A percentile compares a stretch with the other conserved stretches of the same genome.
Conservation (phyloP, 2,113 vertebrate genomes). For the Agapornis roseicollis region DNA sequence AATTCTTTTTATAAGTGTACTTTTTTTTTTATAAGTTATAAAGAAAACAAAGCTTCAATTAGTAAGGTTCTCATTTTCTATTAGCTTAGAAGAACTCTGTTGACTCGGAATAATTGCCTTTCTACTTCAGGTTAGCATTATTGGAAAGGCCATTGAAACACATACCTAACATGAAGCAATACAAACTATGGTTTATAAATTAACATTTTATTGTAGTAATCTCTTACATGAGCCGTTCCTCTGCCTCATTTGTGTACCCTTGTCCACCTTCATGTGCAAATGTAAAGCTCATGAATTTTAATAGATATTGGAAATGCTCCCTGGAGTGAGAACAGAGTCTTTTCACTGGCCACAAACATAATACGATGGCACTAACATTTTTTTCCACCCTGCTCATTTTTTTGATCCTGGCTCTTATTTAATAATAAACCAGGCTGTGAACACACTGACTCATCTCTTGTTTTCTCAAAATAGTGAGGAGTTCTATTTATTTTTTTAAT, state of each 20-base stretch:
- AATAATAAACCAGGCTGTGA: conserved; percentile 54
- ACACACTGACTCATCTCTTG: conserved; percentile 54
- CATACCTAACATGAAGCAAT: not conserved
- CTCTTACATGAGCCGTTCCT: not conserved
- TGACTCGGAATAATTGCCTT: not conserved
- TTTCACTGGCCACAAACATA: not conserved
- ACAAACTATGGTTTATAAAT: not conserved
- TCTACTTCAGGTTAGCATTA: not conserved
- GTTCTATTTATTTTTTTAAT: conserved; percentile 66
- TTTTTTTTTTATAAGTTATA: not conserved
- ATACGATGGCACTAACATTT: not conserved
- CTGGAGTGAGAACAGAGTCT: not conserved
- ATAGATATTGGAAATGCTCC: conserved; percentile 16
- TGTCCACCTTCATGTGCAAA: conserved; percentile 28
- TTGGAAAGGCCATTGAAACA: not conserved
- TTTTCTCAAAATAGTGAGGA: conserved; percentile 65
- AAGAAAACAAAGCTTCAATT: not conserved
- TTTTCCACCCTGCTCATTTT: not conserved
- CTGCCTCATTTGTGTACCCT: not conserved
- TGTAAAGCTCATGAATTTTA: conserved; percentile 30
- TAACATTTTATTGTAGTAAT: conserved; percentile 21
- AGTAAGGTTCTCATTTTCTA: not conserved
- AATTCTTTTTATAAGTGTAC: not conserved
- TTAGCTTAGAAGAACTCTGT: not conserved
- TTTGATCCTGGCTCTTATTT: conserved; percentile 47